Conservation (phyloP, 2,797 vertebrate genomes). For the Emys orbicularis region DNA sequence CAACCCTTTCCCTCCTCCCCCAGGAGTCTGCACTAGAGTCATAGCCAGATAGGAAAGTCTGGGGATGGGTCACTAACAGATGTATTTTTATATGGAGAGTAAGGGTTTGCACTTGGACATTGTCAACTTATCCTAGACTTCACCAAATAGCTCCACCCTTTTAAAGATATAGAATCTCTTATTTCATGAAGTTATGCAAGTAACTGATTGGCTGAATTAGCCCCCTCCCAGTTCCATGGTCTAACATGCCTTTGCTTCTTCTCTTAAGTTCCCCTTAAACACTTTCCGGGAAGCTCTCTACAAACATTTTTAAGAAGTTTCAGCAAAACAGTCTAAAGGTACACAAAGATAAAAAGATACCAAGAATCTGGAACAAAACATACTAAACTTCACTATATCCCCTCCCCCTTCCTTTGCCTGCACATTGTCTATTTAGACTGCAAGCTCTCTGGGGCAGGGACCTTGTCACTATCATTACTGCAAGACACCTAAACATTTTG, state of each 20-base stretch:
- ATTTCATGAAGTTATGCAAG: not conserved
- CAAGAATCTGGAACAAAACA: fast-evolving
- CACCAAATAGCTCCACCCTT: fast-evolving
- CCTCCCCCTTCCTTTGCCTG: not conserved
- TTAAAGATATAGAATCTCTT: not conserved
- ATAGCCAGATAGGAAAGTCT: not conserved
- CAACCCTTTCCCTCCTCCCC: not conserved
- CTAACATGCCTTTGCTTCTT: fast-evolving
- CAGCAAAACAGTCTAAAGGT: not conserved
- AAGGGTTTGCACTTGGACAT: not conserved
- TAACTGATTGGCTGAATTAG: not conserved
- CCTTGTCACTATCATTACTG: not conserved
- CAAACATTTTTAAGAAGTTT: not conserved
- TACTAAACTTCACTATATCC: not conserved
- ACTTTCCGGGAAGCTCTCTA: not conserved
- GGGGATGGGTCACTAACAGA: not conserved
- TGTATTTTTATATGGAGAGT: not conserved
- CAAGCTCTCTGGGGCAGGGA: not conserved
- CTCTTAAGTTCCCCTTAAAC: not conserved
- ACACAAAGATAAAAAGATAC: fast-evolving
- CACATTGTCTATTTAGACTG: not conserved
- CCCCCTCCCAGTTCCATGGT: fast-evolving
- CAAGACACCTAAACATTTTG: not conserved
- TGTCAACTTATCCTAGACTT: not conserved
- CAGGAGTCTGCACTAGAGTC: not conserved